Evolutionary conservation across 23 tunicate genomes (phyloP), one percentile per base, ranked within the genome.

Genomic region (Halocynthia aurantium): DNA sequence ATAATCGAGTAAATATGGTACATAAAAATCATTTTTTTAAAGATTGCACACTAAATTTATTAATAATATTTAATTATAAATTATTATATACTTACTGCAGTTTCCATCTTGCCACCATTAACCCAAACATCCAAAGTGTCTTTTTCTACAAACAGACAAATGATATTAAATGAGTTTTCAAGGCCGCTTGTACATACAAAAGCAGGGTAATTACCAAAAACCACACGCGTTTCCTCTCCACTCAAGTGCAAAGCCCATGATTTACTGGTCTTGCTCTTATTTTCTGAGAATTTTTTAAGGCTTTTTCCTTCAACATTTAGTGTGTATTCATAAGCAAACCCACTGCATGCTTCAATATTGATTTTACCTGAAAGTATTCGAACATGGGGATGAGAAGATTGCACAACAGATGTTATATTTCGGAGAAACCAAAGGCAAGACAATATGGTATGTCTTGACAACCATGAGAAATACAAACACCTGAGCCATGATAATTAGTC

Each of bases 101-200:
- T 86, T 67, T 92, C 98, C 76, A 92, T 51, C 64, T 92, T 82
- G 40, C 86, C 86, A 15, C 98, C 98, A 86, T 92, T 92, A 76
- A 84, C 93, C 98, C 98, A 92, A 52, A 92, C 84, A 74, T 86
- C 98, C 93, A 92, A 65, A 6, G 92, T 86, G 74, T 92, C 98
- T 86, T 92, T 92, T 81, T 92, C 98, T 92, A 54, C 57, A 62
- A 10, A 63, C 15, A 76, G 22, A 63, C 50, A 70, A 57, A 71
- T 71, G 10, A 65, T 72, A 50, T 5, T 15, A 72, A 72, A 9
- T 58, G 22, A 58, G 13, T 18, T 18, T n/a, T 21, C 17, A 78
- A 52, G 22, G 58, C 19, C 0, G 21, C 50, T 15, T 50, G 5
- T 58, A 55, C 40, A 10, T 10, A 57, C 13, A 73, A 73, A 15